Percentiles rank a stretch among this genome's conserved stretches.
Evolutionary conservation across 2,113 vertebrate species (phyloP).

Genomic region (Bubo blakistoni): DNA sequence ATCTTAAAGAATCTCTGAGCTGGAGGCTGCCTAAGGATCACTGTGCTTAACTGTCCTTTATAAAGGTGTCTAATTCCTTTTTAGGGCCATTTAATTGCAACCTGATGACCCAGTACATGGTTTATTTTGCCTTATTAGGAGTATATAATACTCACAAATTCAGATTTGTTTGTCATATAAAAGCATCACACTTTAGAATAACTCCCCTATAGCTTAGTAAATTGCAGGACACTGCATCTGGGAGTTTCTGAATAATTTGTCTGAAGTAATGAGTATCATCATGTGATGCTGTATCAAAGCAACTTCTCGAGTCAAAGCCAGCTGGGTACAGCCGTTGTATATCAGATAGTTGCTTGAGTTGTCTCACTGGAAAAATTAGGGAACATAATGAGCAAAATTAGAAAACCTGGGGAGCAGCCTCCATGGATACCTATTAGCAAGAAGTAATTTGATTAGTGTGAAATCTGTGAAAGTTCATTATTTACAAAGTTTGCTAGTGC

Average conservation of each 20-base stretch:
- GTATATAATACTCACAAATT: not conserved
- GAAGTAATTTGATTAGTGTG: conserved; percentile 20
- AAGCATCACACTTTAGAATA: not conserved
- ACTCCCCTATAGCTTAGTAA: not conserved
- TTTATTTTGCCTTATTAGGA: not conserved
- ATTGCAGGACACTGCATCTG: conserved; percentile 44
- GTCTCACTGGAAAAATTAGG: conserved; percentile 62
- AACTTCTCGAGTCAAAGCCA: conserved; percentile 44
- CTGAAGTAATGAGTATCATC: conserved; percentile 54
- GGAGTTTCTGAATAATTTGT: conserved; percentile 63
- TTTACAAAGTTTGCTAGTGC: not conserved
- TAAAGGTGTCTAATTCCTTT: not conserved
- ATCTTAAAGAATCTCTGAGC: not conserved
- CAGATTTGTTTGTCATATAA: not conserved
- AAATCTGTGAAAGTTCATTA: conserved; percentile 23
- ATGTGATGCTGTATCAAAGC: conserved; percentile 55
- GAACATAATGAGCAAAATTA: conserved; percentile 60
- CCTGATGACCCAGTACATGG: not conserved
- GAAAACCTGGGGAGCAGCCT: conserved; percentile 28
- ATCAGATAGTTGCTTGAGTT: conserved; percentile 49
- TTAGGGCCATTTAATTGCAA: not conserved
- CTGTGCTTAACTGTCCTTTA: not conserved
- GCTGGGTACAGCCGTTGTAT: conserved; percentile 21
- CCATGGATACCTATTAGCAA: conserved; percentile 1
- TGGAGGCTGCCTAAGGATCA: not conserved